Conservation (phyloP, 2,113 vertebrate genomes). For the Aptenodytes forsteri region DNA sequence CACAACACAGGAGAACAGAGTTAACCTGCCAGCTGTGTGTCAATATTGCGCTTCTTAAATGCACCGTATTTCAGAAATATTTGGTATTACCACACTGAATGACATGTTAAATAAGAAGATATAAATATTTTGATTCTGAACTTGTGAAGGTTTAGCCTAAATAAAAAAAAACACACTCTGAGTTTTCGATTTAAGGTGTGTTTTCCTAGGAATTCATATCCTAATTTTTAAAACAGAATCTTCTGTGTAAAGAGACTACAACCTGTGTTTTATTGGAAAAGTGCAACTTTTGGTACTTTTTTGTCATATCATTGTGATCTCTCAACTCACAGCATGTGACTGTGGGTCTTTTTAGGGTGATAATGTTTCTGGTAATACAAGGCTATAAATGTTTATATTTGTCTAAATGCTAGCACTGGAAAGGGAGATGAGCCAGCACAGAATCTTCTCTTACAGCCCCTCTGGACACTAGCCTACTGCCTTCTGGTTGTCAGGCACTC, state of each 20-base stretch:
- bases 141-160: not conserved
- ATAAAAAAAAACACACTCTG: not conserved
- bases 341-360: not conserved
- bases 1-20: not conserved
- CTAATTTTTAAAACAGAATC: not conserved
- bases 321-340: not conserved
- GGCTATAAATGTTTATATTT: not conserved
- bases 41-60: fast-evolving
- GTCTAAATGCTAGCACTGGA: not conserved
- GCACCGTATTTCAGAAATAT: not conserved
- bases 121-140: not conserved
- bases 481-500: not conserved
- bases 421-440: not conserved
- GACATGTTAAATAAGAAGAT: not conserved
- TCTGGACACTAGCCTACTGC: not conserved
- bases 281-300: not conserved
- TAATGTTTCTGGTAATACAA: not conserved
- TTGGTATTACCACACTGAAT: not conserved
- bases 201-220: not conserved
- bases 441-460: not conserved
- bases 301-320: not conserved
- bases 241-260: not conserved
- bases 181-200: not conserved
- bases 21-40: not conserved
- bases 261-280: not conserved